These are phyloP conservation scores for Colistium nudipinnis DNA, from an alignment of 2,113 vertebrate genomes.

Conservation along the genomic window DNA sequence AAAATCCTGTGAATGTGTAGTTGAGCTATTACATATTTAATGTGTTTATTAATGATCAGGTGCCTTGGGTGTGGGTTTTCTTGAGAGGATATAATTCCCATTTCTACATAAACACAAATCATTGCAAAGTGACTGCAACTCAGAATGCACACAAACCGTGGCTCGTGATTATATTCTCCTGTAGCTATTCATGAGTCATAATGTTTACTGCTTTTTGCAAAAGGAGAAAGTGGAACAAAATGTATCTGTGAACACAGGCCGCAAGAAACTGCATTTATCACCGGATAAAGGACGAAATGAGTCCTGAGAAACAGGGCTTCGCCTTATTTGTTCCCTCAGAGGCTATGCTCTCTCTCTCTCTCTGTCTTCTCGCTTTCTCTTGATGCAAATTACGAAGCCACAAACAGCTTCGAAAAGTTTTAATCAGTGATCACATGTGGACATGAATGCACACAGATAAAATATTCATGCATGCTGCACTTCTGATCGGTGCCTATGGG, in stretches of 20 bases:
- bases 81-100: conserved; percentile 62
- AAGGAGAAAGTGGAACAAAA: conserved; percentile 36
- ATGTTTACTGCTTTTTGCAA: conserved; percentile 56
- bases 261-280: conserved; percentile 37
- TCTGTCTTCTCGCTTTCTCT: conserved; percentile 2
- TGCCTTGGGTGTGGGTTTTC: conserved; percentile 52
- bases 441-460: conserved; percentile 65
- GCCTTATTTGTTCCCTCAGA: conserved; percentile 13
- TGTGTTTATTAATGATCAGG: conserved; percentile 73
- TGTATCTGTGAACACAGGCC: conserved; percentile 30
- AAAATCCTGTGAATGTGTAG: conserved; percentile 52
- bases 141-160: conserved; percentile 57
- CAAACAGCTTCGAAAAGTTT: conserved; percentile 73
- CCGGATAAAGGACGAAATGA: conserved; percentile 41
- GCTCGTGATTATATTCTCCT: conserved; percentile 51
- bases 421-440: conserved; percentile 71
- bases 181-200: conserved; percentile 43
- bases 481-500: conserved; percentile 68
- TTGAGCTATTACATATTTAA: conserved; percentile 68
- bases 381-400: conserved; percentile 59
- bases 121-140: conserved; percentile 55
- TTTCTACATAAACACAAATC: conserved; percentile 67
- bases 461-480: conserved; percentile 74
- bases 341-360: background rate
- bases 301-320: conserved; percentile 48